Conservation (phyloP, 2,113 vertebrate species). For the Siniperca chuatsi region DNA sequence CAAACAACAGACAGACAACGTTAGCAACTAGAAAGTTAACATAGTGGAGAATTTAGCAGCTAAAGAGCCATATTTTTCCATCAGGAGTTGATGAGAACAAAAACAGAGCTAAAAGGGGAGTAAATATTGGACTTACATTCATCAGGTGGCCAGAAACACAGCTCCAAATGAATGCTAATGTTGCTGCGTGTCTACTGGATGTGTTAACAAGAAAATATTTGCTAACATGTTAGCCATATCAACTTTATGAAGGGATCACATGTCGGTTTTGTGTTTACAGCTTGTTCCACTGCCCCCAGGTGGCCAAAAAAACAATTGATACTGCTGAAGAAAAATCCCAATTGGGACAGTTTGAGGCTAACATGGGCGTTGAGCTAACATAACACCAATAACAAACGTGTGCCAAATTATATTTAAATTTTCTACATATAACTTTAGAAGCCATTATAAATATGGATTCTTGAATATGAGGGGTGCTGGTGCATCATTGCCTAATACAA, state of each 20-base stretch:
- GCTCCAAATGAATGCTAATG: background rate
- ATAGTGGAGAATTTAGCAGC: background rate
- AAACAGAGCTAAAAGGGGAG: background rate
- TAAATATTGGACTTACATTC: background rate
- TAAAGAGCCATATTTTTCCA: background rate
- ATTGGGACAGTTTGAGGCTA: too few relatives aligned
- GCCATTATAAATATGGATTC: background rate
- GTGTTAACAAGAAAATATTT: background rate
- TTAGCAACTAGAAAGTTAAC: background rate
- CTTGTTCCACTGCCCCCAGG: background rate
- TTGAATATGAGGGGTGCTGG: background rate
- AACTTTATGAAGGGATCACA: background rate
- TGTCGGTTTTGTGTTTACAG: background rate
- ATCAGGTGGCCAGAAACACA: background rate
- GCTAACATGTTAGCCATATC: background rate
- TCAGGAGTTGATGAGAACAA: background rate
- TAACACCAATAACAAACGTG: background rate
- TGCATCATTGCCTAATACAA: background rate
- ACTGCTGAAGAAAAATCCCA: background rate
- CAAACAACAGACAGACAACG: background rate
- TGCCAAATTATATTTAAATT: background rate
- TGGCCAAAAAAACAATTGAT: background rate
- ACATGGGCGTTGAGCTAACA: background rate
- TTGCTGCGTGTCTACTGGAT: background rate
- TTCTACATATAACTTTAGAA: background rate